A percentile compares a stretch with the other conserved stretches of the same genome.
Conservation (phyloP, 2,797 vertebrate genomes). For the Triplophysa yarkandensis region DNA sequence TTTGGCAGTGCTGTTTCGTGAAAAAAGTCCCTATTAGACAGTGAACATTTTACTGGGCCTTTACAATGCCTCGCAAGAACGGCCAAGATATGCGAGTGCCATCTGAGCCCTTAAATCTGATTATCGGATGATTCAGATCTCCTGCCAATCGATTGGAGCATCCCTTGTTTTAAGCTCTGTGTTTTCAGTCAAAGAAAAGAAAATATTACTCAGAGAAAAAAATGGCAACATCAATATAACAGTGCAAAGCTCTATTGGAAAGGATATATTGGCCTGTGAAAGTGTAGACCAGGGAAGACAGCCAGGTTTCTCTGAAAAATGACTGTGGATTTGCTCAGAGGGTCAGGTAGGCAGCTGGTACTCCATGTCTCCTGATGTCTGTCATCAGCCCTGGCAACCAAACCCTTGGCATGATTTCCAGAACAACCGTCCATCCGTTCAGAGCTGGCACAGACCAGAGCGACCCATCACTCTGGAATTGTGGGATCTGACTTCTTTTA, state of each 20-base stretch:
- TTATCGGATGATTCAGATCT: too few relatives aligned
- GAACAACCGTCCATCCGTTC: constrained; percentile 4
- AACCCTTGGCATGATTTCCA: constrained; percentile 14
- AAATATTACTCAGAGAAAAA: too few relatives aligned
- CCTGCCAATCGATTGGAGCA: too few relatives aligned
- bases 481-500: constrained; percentile 1
- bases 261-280: background rate
- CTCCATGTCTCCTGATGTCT: constrained; percentile 44
- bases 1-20: background rate
- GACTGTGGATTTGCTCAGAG: constrained; percentile 29
- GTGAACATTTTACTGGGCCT: too few relatives aligned
- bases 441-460: constrained; percentile 27
- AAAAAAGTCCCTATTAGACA: too few relatives aligned
- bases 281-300: background rate
- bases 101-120: too few relatives aligned
- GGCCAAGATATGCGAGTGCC: too few relatives aligned
- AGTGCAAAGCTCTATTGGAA: background rate
- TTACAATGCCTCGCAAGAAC: too few relatives aligned
- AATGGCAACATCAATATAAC: background rate
- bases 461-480: background rate
- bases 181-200: too few relatives aligned
- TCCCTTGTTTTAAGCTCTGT: too few relatives aligned
- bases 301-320: constrained; percentile 28
- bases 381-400: constrained; percentile 49
- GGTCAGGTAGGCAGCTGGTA: constrained; percentile 47